Percentiles rank a stretch among this genome's conserved stretches.
phyloP scores from a whole-genome alignment of 2,797 vertebrate species.

The Acestrorhynchus altus region DNA sequence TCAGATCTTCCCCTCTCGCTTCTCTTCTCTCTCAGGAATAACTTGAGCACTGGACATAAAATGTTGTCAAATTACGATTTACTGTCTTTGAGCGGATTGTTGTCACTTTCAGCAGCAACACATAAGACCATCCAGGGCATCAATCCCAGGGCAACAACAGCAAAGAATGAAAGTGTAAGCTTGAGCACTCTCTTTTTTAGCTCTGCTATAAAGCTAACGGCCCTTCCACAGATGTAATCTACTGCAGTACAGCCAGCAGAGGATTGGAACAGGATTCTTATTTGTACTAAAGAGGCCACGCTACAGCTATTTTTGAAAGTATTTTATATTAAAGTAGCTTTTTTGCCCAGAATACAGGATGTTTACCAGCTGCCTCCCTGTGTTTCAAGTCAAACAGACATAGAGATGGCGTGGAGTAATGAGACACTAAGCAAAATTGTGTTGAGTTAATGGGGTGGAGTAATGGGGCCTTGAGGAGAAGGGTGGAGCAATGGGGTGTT shows the following conservation, averaged over 20 bases:
- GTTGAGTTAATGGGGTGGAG: too few species aligned
- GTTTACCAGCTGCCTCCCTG: too few species aligned
- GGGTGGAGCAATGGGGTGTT: too few species aligned
- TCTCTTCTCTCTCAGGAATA: constrained; percentile 23
- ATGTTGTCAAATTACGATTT: constrained; percentile 4
- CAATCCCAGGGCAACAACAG: constrained; percentile 10
- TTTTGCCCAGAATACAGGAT: too few species aligned
- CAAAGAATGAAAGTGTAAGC: constrained; percentile 7
- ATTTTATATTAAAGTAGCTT: too few species aligned
- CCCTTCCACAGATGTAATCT: constrained; percentile 24
- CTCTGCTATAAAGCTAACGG: neutral
- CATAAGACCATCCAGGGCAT: neutral
- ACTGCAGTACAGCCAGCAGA: constrained; percentile 9
- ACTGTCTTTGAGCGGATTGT: neutral
- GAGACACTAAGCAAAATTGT: too few species aligned
- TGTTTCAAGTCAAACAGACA: too few species aligned
- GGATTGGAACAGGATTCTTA: constrained; percentile 31
- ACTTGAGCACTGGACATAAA: constrained; percentile 13
- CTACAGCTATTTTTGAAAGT: too few species aligned
- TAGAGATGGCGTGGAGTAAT: too few species aligned
- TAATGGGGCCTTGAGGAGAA: too few species aligned
- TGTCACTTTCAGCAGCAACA: neutral
- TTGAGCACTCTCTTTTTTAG: constrained; percentile 28
- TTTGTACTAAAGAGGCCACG: neutral
- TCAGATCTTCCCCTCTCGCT: neutral